Base-by-base conservation (phyloP, 2,113 vertebrate genomes). In the Channa maculata region DNA sequence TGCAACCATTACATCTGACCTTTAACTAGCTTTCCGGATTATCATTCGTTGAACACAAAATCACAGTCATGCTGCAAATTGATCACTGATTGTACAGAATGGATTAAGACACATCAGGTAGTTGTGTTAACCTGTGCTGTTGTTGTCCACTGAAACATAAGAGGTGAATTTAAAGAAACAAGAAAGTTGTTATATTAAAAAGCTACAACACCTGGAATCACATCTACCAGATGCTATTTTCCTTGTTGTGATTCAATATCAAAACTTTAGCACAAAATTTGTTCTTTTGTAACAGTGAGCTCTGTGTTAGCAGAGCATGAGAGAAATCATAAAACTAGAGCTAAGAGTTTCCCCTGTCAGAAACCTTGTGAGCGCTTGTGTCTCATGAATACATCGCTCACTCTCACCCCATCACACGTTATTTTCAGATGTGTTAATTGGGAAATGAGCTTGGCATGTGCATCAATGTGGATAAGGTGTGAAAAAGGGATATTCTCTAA, bases 361-460 rank as follows among this genome's bases (percentile, higher is more conserved):
- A 51, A 69, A 59, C 57, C 65, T 13, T 63, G 46, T 49, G 49
- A 34, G 46, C n/a, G 13, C 15, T 38, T 9, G 45, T 71, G 58
- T 65, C 43, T 77, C 11, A 38, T n/a, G 34, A 61, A 69, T 5
- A 0, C 64, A 34, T 1, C 41, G 38, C 61, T 61, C 70, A 8
- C 63, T 72, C 53, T 83, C 65, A 43, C 79, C 49, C 50, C 45
- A 6, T 75, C 75, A 8, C 79, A 75, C 48, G 34, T 78, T 94
- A 92, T 93, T 94, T 91, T 88, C 71, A 87, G 80, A 92, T 3
- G 91, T 87, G 93, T 80, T 94, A 91, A 94, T 92, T 91, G 84
- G 76, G 60, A 50, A 37, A 52, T 7, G 57, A 58, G 50, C 41
- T 51, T 43, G 8, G 15, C 61, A 3, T 48, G 43, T 67, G 63